Percentiles rank a stretch among this genome's conserved stretches.
Conservation (phyloP, 2,113 vertebrate genomes). For the Azemiops feae region DNA sequence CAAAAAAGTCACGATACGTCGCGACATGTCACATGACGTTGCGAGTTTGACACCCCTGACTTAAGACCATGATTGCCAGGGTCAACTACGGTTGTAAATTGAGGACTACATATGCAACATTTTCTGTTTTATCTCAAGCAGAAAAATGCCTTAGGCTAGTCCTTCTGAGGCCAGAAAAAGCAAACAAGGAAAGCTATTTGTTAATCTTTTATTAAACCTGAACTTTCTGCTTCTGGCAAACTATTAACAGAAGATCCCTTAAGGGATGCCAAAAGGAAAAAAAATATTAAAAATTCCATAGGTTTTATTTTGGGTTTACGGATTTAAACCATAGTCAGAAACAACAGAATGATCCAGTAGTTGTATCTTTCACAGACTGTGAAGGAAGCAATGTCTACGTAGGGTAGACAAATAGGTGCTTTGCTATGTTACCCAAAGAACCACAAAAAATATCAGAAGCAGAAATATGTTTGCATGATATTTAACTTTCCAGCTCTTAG, state of each 20-base stretch:
- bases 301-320: not conserved
- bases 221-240: not conserved
- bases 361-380: not conserved
- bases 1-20: no score
- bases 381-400: not conserved
- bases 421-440: not conserved
- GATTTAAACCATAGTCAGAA: not conserved
- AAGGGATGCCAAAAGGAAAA: not conserved
- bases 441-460: not conserved
- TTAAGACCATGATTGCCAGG: not conserved
- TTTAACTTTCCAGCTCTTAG: not conserved
- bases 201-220: not conserved
- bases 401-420: not conserved
- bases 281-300: not conserved
- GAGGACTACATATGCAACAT: not conserved
- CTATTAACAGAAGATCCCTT: not conserved
- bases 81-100: not conserved
- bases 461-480: not conserved
- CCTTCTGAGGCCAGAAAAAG: not conserved
- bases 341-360: not conserved
- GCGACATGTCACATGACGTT: no score
- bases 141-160: not conserved
- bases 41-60: no score
- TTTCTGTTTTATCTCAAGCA: not conserved
- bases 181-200: not conserved